Evolutionary conservation across 1,140 invertebrate species (phyloP), one percentile per base, ranked within the genome.

Genomic region (Papilio dardanus): DNA sequence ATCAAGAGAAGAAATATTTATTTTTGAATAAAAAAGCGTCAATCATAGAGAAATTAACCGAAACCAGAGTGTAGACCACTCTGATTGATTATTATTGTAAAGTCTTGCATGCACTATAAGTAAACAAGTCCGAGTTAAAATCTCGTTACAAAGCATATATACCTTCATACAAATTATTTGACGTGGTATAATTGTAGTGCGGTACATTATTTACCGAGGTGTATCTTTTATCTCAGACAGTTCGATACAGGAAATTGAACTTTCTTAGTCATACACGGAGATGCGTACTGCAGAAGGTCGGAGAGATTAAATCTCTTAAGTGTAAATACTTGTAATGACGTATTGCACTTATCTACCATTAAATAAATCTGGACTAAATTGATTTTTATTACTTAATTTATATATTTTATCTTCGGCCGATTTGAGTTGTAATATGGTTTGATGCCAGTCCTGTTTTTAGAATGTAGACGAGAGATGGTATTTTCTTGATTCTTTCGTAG

Each of bases 221-320:
- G 10, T 68, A 35, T 68, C 35, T 35, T 58, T 68, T 68, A 66
- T 66, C 62, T 33, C 31, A 30, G 28, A 16, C 62, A 35, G 14
- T 66, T 66, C 30, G 12, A 66, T 66, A 66, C 62, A 66, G 62
- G 62, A 68, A 68, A 68, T 68, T 68, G 21, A 7, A 68, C 35
- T 37, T 68, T 68, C 66, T 68, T 68, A 68, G 66, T 68, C 66
- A 68, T 68, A 68, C 66, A 68, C 66, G 66, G 66, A 68, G 66
- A 68, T 68, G 66, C 66, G 66, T 40, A 68, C 33, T 21, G 19
- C 66, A 37, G 66, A 40, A 68, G 66, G 66, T 40, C 66, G 40
- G 19, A 68, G 66, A 68, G 66, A 68, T 68, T 68, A 68, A 68
- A 68, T 68, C 67, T 69, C 8, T 40, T 69, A 37, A 40, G 67